phyloP scores from a whole-genome alignment of 2,888 invertebrate genomes.

The Campoplex nolae region DNA sequence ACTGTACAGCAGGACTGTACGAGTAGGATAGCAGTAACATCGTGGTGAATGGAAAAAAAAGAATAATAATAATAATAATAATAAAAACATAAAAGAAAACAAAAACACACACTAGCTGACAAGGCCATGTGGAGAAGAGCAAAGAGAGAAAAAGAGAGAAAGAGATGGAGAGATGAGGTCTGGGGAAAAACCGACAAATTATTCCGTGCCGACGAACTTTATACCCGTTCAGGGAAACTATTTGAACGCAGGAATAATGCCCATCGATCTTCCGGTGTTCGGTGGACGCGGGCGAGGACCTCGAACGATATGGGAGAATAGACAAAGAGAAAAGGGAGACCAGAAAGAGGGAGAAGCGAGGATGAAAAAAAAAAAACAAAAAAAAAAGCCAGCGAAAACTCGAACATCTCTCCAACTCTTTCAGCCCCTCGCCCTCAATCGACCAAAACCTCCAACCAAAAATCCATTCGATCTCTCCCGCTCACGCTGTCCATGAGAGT shows the following conservation, averaged over 20 bases:
- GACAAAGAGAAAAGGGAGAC: conserved; percentile 30
- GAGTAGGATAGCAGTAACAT: conserved; percentile 51
- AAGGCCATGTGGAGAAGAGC: conserved; percentile 37
- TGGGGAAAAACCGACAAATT: conserved; percentile 75
- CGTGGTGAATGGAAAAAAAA: conserved; percentile 58
- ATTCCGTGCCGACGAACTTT: conserved; percentile 76
- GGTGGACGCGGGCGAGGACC: conserved; percentile 61
- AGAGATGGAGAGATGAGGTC: conserved; percentile 22
- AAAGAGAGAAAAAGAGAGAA: conserved; percentile 17
- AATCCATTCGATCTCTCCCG: conserved; percentile 49
- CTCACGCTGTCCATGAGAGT: conserved; percentile 53
- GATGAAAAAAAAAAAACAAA: conserved; percentile 23
- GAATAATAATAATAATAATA: conserved; percentile 48
- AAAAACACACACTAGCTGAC: conserved; percentile 52
- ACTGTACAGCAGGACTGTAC: conserved; percentile 21
- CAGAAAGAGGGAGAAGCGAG: conserved; percentile 1
- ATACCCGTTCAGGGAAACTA: conserved; percentile 75
- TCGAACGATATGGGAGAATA: conserved; percentile 58
- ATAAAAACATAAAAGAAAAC: conserved; percentile 52
- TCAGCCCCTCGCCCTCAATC: conserved; percentile 40
- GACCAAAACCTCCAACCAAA: conserved; percentile 47
- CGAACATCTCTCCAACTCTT: conserved; percentile 57
- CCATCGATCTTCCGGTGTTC: conserved; percentile 76
- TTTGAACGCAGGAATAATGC: conserved; percentile 77
- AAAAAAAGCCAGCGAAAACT: conserved; percentile 38